Evolutionary conservation across 2,113 vertebrate species (phyloP).

Genomic region (Clupea harengus): DNA sequence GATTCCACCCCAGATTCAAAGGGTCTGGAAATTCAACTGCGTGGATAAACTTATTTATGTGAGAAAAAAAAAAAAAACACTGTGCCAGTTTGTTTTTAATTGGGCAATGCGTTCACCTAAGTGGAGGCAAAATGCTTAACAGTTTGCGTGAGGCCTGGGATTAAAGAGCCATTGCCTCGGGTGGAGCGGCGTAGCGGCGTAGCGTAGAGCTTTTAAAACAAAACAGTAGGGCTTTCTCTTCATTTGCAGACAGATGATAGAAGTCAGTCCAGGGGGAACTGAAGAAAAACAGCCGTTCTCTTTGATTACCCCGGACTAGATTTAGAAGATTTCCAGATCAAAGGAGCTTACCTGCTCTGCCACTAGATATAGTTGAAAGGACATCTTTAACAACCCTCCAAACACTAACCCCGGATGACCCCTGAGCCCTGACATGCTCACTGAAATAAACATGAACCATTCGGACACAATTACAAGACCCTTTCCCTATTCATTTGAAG

Average conservation of each 20-base stretch:
- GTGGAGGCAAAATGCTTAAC: not conserved
- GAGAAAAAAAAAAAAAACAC: not conserved
- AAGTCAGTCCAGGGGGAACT: not conserved
- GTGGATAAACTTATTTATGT: not conserved
- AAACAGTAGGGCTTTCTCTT: not conserved
- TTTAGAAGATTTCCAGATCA: not conserved
- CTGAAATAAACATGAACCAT: too few relatives aligned
- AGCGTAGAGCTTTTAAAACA: too few relatives aligned
- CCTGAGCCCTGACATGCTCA: too few relatives aligned
- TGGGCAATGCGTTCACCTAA: not conserved
- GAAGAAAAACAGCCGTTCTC: not conserved
- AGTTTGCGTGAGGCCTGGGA: not conserved
- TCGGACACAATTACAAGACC: too few relatives aligned
- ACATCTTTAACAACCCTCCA: not conserved
- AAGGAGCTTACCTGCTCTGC: not conserved
- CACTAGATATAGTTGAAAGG: not conserved
- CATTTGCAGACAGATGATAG: not conserved
- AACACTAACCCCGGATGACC: too few relatives aligned
- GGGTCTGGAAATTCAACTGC: not conserved
- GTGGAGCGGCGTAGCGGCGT: not conserved
- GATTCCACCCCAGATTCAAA: not conserved
- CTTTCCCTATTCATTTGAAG: too few relatives aligned
- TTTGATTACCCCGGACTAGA: not conserved
- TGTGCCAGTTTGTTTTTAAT: conserved; percentile 1
- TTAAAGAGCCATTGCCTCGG: not conserved